phyloP scores from a whole-genome alignment of 2,797 vertebrate genomes.

The Morus bassanus region DNA sequence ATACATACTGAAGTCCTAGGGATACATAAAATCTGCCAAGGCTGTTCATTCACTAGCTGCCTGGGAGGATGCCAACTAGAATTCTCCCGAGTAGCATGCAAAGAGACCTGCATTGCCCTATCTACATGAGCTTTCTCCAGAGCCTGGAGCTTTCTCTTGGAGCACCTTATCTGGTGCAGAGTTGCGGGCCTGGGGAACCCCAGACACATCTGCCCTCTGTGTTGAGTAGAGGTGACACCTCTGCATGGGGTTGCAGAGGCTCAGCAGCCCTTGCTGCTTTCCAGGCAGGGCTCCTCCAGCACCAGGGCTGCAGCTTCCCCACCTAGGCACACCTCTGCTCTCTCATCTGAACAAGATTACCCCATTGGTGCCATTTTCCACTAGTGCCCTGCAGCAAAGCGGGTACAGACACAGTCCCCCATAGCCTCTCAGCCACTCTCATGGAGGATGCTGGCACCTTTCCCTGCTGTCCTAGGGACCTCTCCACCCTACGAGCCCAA shows the following conservation, averaged over 20 bases:
- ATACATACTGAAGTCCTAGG: neutral
- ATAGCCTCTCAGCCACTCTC: neutral
- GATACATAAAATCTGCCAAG: neutral
- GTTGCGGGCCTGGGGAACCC: neutral
- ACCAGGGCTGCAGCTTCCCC: neutral
- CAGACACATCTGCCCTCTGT: neutral
- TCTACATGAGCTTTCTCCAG: neutral
- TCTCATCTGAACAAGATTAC: neutral
- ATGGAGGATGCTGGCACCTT: neutral
- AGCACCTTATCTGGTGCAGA: neutral
- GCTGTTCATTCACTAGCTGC: neutral
- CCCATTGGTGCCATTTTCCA: neutral
- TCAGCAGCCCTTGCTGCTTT: neutral
- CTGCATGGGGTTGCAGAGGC: neutral
- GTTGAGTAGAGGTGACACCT: rapidly evolving
- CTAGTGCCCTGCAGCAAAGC: neutral
- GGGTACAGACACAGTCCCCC: rapidly evolving
- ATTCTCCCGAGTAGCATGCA: neutral
- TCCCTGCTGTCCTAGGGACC: neutral
- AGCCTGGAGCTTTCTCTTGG: neutral
- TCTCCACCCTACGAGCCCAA: neutral
- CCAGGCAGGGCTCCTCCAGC: neutral
- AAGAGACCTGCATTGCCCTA: neutral
- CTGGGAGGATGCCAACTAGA: neutral
- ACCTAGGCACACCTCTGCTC: neutral